A percentile compares a stretch with the other conserved stretches of the same genome.
These are phyloP conservation scores for Pogona vitticeps DNA, from an alignment of 2,113 vertebrate species.

Conservation along the genomic window DNA sequence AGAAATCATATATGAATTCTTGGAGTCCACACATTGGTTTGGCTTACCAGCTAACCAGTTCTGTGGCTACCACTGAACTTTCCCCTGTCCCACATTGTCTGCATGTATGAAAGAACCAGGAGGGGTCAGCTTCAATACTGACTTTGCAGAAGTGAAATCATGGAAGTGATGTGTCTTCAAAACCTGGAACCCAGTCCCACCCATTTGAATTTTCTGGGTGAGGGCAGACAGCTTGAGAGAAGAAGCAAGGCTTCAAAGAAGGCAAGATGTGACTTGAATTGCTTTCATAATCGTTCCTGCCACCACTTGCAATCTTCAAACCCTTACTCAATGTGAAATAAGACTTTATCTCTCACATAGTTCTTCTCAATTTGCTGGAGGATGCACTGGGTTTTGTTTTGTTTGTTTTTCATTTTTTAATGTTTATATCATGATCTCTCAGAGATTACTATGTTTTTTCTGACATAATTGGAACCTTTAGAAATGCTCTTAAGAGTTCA, in stretches of 20 bases:
- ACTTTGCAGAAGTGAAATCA: neutral
- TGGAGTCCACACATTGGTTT: neutral
- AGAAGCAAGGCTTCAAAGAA: neutral
- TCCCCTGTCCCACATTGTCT: neutral
- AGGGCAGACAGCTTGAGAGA: neutral
- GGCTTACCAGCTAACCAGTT: neutral
- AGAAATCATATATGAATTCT: neutral
- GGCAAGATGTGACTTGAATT: neutral
- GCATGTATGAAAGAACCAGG: neutral
- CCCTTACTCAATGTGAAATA: neutral
- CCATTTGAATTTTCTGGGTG: neutral
- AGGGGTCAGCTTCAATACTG: neutral
- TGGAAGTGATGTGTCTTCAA: neutral
- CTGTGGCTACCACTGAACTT: neutral
- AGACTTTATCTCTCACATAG: neutral
- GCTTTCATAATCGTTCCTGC: neutral
- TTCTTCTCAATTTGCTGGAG: neutral
- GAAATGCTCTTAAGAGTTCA: neutral
- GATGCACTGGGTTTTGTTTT: neutral
- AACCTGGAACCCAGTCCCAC: neutral
- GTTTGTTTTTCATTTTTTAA: neutral
- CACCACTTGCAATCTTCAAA: neutral
- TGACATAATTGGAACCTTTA: neutral
- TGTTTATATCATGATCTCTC: neutral
- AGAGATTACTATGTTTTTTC: neutral